Evolutionary conservation across 2,113 vertebrate species (phyloP), one percentile per base, ranked within the genome.

Genomic region (Cephalopholis sonnerati): DNA sequence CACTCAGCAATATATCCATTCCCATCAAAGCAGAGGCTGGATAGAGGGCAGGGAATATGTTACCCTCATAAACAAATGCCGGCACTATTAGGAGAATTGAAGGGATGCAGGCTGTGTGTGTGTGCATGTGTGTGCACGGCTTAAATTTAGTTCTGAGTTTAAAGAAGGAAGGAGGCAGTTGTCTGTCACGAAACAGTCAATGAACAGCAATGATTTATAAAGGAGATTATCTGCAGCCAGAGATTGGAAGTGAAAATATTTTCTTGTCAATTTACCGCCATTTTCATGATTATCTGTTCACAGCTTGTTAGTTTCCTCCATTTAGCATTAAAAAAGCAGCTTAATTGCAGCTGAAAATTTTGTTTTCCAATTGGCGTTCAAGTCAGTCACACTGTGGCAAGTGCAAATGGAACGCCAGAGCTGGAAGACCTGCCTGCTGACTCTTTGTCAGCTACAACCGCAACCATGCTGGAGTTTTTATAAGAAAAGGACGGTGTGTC

Each of bases 11-110:
- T 83, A 39, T 62, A 81, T 85, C 66, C 39, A 54, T 59, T 70
- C 62, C 76, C 66, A 83, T 86, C 78, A 82, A 81, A 74, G 85
- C 77, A 20, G 74, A n/a, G 82, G 86, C 80, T 78, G 75, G 39
- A 75, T 17, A 58, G 71, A 89, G 76, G 85, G 48, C 74, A 81
- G 66, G 69, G 46, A 50, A 81, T 67, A 73, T 72, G 79, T 80
- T 64, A 81, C 29, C 74, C 67, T 73, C 70, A 13, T 78, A 69
- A 82, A 85, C 65, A 88, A 86, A 81, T 50, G 67, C 54, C 66
- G 69, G 4, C 13, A 41, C 44, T 39, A 29, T 73, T 68, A 59
- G 25, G 67, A 59, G 41, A 62, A 64, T 69, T 63, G 46, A 74
- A 72, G n/a, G 36, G 57, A 41, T 41, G 59, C 57, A 53, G 59